phyloP scores from a whole-genome alignment of 2,797 vertebrate genomes.

The Ctenosaura bakeri region DNA sequence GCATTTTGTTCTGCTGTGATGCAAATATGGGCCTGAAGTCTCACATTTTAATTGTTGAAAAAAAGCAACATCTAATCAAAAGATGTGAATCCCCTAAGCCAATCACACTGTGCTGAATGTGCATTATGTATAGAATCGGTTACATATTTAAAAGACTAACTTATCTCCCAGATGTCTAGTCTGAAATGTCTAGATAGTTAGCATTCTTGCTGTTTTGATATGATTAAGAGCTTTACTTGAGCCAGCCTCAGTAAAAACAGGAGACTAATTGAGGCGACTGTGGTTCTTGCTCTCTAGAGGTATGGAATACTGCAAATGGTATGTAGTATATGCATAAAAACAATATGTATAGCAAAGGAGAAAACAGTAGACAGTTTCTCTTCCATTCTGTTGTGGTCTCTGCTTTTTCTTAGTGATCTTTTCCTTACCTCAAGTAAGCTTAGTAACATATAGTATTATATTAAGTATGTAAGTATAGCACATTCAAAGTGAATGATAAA shows the following conservation, averaged over 20 bases:
- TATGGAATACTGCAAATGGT: slow-evolving; percentile 56
- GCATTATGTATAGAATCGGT: slow-evolving; percentile 3
- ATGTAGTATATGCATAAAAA: slow-evolving; percentile 61
- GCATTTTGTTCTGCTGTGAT: neutral
- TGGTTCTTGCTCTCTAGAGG: slow-evolving; percentile 58
- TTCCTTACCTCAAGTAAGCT: slow-evolving; percentile 31
- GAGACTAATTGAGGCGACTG: slow-evolving; percentile 64
- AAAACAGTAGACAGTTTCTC: slow-evolving; percentile 18
- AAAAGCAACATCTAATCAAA: slow-evolving; percentile 12
- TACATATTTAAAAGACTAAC: slow-evolving; percentile 42
- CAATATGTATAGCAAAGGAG: slow-evolving; percentile 54
- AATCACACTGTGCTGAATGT: neutral
- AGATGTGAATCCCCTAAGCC: neutral
- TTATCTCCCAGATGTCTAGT: slow-evolving; percentile 33
- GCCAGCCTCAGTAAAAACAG: slow-evolving; percentile 65
- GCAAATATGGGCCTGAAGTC: neutral
- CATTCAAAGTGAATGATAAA: slow-evolving; percentile 66
- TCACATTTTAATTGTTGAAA: slow-evolving; percentile 14
- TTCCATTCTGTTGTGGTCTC: neutral
- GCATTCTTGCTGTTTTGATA: slow-evolving; percentile 56
- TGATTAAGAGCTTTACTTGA: slow-evolving; percentile 70
- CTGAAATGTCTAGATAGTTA: slow-evolving; percentile 58
- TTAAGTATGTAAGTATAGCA: slow-evolving; percentile 41
- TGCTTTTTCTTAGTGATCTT: slow-evolving; percentile 42
- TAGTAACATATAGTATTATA: slow-evolving; percentile 61